phyloP scores from a whole-genome alignment of 37 sponge, comb jelly and placozoan genomes.

The Aphrocallistes beatrix region DNA sequence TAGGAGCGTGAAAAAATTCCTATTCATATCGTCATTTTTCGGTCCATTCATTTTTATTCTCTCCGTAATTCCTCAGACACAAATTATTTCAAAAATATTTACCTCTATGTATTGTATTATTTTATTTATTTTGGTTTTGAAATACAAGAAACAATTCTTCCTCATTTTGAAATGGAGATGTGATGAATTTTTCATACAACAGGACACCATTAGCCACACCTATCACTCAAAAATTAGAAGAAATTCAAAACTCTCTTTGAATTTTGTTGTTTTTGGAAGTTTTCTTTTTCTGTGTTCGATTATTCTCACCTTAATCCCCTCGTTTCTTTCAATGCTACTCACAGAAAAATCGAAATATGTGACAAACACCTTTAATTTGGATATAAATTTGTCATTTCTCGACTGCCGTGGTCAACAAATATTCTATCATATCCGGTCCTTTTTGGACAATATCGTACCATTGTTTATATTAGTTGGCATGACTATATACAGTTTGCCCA shows the following conservation, averaged over 20 bases:
- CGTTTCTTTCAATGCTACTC: neutral
- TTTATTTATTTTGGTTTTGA: neutral
- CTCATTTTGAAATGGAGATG: neutral
- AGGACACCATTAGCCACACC: neutral
- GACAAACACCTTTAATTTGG: neutral
- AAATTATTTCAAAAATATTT: neutral
- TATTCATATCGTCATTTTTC: neutral
- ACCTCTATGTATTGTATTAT: neutral
- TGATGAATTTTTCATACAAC: neutral
- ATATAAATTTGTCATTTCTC: neutral
- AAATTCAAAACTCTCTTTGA: neutral
- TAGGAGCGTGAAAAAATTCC: neutral
- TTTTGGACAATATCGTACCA: neutral
- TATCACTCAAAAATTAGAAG: neutral
- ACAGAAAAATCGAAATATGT: neutral
- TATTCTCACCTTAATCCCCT: neutral
- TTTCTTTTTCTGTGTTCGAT: neutral
- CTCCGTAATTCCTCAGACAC: neutral
- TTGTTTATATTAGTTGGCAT: neutral
- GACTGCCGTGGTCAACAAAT: neutral
- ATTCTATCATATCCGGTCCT: neutral
- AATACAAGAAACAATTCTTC: neutral
- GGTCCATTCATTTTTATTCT: neutral
- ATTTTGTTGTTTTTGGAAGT: neutral
- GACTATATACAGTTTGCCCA: neutral